These are phyloP conservation scores for Centropus unirufus DNA, from an alignment of 2,113 vertebrate species.

Conservation along the genomic window DNA sequence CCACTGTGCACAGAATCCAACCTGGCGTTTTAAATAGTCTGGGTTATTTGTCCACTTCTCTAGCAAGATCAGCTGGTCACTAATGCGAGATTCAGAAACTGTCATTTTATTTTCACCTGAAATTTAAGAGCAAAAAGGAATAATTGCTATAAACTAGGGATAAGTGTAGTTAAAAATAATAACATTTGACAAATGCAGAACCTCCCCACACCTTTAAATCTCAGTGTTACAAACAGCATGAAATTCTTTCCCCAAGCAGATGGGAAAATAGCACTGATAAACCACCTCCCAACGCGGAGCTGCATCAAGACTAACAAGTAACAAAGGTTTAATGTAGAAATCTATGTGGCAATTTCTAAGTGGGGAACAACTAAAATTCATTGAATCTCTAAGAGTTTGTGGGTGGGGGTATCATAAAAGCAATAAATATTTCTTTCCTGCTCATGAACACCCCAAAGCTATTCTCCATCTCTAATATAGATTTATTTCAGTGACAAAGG, in stretches of 20 bases:
- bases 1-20: constrained; percentile 99
- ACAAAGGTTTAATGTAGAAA: not conserved
- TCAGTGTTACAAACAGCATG: not conserved
- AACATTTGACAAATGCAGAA: not conserved
- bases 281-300: not conserved
- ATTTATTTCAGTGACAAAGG: not conserved
- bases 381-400: not conserved
- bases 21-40: constrained; percentile 95
- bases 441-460: not conserved
- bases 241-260: not conserved
- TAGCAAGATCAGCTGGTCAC: constrained; percentile 87
- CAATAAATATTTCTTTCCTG: not conserved
- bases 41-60: constrained; percentile 93
- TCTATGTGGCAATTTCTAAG: not conserved
- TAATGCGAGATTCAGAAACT: constrained; percentile 92
- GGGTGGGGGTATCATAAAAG: not conserved
- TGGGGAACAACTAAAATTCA: not conserved
- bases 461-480: not conserved
- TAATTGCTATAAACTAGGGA: not conserved
- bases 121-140: not conserved
- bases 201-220: not conserved
- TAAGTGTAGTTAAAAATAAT: not conserved
- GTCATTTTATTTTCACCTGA: constrained; percentile 99
- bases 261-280: not conserved
- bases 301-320: not conserved